Evolutionary conservation across 2,113 vertebrate genomes (phyloP).

Genomic region (Ploceus nigricollis): DNA sequence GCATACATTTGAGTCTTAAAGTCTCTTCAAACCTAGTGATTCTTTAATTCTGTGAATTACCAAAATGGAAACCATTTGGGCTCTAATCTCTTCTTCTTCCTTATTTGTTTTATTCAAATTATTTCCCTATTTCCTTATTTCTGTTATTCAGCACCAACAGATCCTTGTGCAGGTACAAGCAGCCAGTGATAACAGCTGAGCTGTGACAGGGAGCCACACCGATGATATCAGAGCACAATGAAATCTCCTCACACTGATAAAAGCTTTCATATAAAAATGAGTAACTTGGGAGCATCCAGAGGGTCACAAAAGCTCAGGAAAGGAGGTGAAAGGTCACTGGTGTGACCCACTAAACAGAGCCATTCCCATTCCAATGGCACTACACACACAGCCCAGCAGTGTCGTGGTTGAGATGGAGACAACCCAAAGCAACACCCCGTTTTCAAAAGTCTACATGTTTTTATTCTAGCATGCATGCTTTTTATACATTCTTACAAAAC

Average conservation of each 20-base stretch:
- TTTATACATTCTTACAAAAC: not conserved
- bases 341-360: not conserved
- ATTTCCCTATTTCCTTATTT: not conserved
- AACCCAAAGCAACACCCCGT: not conserved
- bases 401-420: not conserved
- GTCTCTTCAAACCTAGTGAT: not conserved
- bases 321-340: not conserved
- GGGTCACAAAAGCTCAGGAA: not conserved
- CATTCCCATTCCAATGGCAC: conserved; percentile 1
- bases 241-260: accelerated
- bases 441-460: not conserved
- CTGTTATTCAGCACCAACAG: not conserved
- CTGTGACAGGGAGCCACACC: not conserved
- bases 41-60: not conserved
- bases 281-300: not conserved
- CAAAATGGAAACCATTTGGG: not conserved
- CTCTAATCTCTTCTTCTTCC: not conserved
- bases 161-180: not conserved
- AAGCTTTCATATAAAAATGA: not conserved
- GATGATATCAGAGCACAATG: not conserved
- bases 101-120: not conserved
- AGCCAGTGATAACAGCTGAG: not conserved
- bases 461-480: not conserved
- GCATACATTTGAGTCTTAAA: not conserved
- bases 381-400: not conserved